Evolutionary conservation across 2,888 invertebrate species (phyloP), one percentile per base, ranked within the genome.

Genomic region (Gymnosoma rotundatum): DNA sequence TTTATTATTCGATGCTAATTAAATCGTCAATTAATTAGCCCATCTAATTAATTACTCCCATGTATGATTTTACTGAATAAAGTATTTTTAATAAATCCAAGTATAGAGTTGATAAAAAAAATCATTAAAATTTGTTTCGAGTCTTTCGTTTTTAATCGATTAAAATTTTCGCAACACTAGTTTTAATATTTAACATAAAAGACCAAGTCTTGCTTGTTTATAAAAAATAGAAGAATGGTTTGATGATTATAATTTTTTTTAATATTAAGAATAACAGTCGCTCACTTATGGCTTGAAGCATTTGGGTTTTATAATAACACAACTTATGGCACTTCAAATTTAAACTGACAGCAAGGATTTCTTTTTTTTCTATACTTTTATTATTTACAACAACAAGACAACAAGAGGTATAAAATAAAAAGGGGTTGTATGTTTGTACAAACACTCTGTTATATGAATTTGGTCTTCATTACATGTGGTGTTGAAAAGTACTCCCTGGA

Each of bases 261-360:
- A 56, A 56, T 58, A 73, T 67, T 63, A 73, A 54, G 10, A 70
- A 61, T 58, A 54, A 36, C 66, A 45, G 73, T 60, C 38, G 60
- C 75, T 52, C 70, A 75, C 85, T 83, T 75, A 81, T 83, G 83
- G 87, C 86, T 83, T 76, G 70, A 87, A 89, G 89, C 91, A 88
- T 91, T 91, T 91, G 89, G 90, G 89, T 91, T 92, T 78, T 74
- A 74, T 91, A 92, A 92, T 91, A 90, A 91, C 90, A 90, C 91
- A 90, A 92, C 92, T 92, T 92, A 92, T 92, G 91, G 90, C 91
- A 92, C 92, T 90, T 91, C 88, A 89, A 89, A 92, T 90, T 88
- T 90, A 89, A 90, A 90, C 90, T 90, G 91, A 92, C 91, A 91
- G 90, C 85, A 79, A 61, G 86, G 79, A 64, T 64, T 80, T 83